Evolutionary conservation across 2,797 vertebrate species (phyloP).

Genomic region (Phyllotis vaccarum): DNA sequence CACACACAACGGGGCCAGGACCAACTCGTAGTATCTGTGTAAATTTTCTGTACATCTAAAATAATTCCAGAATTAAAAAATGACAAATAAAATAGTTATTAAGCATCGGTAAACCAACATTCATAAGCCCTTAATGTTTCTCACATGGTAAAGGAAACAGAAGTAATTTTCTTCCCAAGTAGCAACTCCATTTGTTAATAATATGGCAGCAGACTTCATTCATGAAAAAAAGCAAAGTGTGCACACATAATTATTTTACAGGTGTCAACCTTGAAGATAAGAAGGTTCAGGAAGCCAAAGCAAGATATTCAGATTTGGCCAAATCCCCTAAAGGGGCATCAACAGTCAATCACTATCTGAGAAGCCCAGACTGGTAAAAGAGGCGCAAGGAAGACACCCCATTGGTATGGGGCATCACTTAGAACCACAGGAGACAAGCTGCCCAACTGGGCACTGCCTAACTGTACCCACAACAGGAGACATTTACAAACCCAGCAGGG

Average conservation of each 20-base stretch:
- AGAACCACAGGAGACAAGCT: neutral
- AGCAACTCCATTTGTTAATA: neutral
- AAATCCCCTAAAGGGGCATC: neutral
- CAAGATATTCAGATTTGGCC: conserved; percentile 5
- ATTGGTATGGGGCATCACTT: neutral
- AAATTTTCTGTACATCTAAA: neutral
- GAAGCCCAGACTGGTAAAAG: neutral
- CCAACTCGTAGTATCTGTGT: neutral
- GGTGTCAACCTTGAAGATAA: conserved; percentile 32
- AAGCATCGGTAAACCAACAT: neutral
- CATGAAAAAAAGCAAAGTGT: conserved; percentile 32
- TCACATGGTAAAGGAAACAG: conserved; percentile 44
- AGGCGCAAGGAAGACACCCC: neutral
- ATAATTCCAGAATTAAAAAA: conserved; percentile 50
- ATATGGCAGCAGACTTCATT: neutral
- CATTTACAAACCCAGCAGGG: conserved; percentile 65
- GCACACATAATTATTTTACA: conserved; percentile 7
- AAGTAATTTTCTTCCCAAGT: conserved; percentile 47
- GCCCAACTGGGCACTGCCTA: neutral
- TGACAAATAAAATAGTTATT: conserved; percentile 45
- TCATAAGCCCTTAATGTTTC: conserved; percentile 28
- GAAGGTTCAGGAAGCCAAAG: neutral
- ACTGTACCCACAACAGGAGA: conserved; percentile 39
- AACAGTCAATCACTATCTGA: neutral
- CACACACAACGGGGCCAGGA: neutral